These are phyloP conservation scores for Paralichthys olivaceus DNA, from an alignment of 2,113 vertebrate species.

Conservation along the genomic window DNA sequence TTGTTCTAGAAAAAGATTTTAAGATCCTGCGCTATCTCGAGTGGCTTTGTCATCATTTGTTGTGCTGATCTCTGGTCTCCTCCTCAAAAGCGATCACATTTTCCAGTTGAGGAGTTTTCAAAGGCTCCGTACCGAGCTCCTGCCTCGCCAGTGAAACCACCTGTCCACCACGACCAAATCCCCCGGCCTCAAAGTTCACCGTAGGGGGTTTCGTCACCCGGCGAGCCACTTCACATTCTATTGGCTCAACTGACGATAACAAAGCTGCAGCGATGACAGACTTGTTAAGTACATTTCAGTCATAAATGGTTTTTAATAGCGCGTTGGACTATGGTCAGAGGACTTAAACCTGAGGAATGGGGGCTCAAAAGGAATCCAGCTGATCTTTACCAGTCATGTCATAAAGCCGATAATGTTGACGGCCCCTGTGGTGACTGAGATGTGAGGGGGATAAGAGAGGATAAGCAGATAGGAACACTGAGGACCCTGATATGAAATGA, in stretches of 20 bases:
- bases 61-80: conserved; percentile 45
- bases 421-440: conserved; percentile 41
- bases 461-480: conserved; percentile 21
- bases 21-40: background rate
- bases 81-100: conserved; percentile 71
- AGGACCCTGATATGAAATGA: conserved; percentile 1
- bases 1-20: background rate
- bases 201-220: conserved; percentile 53
- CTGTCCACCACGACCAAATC: conserved; percentile 72
- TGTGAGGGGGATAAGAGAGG: conserved; percentile 18
- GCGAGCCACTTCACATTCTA: conserved; percentile 70
- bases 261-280: conserved; percentile 66
- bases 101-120: conserved; percentile 77
- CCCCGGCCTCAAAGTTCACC: conserved; percentile 70
- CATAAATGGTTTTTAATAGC: conserved; percentile 72
- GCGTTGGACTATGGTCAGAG: conserved; percentile 51
- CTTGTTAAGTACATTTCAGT: conserved; percentile 74
- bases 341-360: conserved; percentile 43
- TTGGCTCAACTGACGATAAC: conserved; percentile 55
- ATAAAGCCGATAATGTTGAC: conserved; percentile 57
- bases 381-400: conserved; percentile 63
- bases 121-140: conserved; percentile 59
- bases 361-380: conserved; percentile 21
- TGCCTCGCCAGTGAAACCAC: conserved; percentile 70
- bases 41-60: conserved; percentile 33